phyloP scores from a whole-genome alignment of 2,888 invertebrate species.

The Petrolisthes manimaculis region DNA sequence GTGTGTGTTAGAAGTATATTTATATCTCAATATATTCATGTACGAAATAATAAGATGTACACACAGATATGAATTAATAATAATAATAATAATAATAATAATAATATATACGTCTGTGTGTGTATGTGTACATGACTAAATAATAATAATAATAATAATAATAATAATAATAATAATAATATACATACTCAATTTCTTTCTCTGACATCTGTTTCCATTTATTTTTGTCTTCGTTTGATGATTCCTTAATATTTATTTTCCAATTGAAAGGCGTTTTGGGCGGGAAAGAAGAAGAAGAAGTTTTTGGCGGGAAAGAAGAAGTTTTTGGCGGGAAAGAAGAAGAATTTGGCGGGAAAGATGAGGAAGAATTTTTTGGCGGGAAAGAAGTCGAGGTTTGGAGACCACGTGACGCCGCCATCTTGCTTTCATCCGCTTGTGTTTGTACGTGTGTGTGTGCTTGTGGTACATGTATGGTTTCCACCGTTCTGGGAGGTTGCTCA shows the following conservation, averaged over 20 bases:
- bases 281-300: too few relatives aligned
- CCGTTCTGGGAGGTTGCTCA: background rate
- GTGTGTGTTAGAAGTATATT: too few relatives aligned
- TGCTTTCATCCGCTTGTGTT: too few relatives aligned
- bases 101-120: conserved; percentile 9
- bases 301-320: too few relatives aligned
- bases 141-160: background rate
- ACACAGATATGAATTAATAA: conserved; percentile 17
- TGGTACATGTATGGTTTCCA: background rate
- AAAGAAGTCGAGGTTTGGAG: too few relatives aligned
- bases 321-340: too few relatives aligned
- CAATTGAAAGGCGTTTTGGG: conserved; percentile 39
- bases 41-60: conserved; percentile 8
- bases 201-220: conserved; percentile 23
- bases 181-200: conserved; percentile 41
- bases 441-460: background rate
- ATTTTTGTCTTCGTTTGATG: conserved; percentile 29
- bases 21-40: background rate
- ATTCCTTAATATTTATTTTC: conserved; percentile 27
- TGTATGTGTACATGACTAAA: background rate
- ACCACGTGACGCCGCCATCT: too few relatives aligned
- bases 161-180: too few relatives aligned
- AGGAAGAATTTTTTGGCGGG: too few relatives aligned
- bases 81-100: conserved; percentile 10
- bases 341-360: too few relatives aligned